Percentiles rank a stretch among this genome's conserved stretches.
Conservation (phyloP, 2,113 vertebrate genomes). For the Neomonachus schauinslandi region DNA sequence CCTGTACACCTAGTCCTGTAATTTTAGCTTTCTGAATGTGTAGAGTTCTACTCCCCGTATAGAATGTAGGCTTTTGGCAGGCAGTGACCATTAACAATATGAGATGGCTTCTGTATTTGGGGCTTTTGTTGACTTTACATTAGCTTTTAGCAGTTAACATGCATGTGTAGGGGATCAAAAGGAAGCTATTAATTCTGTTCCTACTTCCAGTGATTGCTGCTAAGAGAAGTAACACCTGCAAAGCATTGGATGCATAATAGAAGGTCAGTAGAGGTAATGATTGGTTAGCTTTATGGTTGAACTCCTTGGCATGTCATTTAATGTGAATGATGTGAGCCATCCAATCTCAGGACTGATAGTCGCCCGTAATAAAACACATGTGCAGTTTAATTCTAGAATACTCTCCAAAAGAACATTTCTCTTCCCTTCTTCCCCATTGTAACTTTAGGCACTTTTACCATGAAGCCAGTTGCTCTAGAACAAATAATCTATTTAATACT, state of each 20-base stretch:
- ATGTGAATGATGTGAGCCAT: neutral
- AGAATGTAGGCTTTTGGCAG: neutral
- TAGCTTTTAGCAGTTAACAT: neutral
- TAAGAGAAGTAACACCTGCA: neutral
- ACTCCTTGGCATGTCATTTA: neutral
- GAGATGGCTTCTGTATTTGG: neutral
- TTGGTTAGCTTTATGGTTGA: neutral
- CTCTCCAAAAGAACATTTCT: neutral
- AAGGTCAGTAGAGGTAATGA: neutral
- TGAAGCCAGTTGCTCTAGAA: neutral
- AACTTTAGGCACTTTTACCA: neutral
- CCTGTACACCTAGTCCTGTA: neutral
- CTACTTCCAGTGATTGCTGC: neutral
- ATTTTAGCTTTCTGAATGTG: neutral
- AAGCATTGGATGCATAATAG: neutral
- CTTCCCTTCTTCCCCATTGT: neutral
- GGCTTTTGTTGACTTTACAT: conserved; percentile 18
- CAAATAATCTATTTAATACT: neutral
- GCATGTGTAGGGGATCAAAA: neutral
- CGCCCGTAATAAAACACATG: neutral
- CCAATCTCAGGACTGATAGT: neutral
- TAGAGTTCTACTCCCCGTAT: neutral
- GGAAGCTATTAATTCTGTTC: neutral
- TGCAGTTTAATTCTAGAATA: neutral
- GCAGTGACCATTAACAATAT: neutral